phyloP scores from a whole-genome alignment of 2,113 vertebrate species.

The Chionis minor region DNA sequence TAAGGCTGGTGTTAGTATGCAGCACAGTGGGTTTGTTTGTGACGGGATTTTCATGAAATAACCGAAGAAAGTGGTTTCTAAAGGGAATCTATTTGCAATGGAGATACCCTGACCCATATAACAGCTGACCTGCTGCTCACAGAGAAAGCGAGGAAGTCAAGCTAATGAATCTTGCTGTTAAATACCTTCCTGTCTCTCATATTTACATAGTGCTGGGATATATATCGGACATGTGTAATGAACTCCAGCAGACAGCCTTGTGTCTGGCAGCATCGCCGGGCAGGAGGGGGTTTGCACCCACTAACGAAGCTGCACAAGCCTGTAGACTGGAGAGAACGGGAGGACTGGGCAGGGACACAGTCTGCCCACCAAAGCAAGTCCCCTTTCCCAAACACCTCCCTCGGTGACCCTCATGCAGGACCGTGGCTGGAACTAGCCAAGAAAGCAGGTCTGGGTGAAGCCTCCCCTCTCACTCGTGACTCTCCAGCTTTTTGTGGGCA shows the following conservation, averaged over 20 bases:
- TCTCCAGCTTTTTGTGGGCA: not conserved
- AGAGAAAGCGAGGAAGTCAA: not conserved
- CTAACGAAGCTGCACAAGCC: not conserved
- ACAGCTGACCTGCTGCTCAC: not conserved
- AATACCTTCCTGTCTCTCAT: not conserved
- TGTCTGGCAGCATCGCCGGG: not conserved
- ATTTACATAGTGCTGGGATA: not conserved
- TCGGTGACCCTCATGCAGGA: rapidly evolving
- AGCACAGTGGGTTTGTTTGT: not conserved
- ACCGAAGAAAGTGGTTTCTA: not conserved
- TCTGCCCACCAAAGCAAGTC: not conserved
- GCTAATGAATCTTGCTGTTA: not conserved
- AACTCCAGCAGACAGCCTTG: not conserved
- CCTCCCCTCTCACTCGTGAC: not conserved
- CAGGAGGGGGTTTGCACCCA: not conserved
- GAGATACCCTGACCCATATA: not conserved
- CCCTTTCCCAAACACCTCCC: too few relatives aligned
- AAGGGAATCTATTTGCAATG: not conserved
- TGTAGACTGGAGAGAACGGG: not conserved
- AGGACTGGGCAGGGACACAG: too few relatives aligned
- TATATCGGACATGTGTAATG: not conserved
- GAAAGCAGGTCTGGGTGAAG: not conserved
- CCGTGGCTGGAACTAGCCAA: not conserved
- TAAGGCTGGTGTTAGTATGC: not conserved
- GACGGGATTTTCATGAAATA: not conserved